Conservation (phyloP, 2,797 vertebrate genomes). For the Gobio occitaniae region DNA sequence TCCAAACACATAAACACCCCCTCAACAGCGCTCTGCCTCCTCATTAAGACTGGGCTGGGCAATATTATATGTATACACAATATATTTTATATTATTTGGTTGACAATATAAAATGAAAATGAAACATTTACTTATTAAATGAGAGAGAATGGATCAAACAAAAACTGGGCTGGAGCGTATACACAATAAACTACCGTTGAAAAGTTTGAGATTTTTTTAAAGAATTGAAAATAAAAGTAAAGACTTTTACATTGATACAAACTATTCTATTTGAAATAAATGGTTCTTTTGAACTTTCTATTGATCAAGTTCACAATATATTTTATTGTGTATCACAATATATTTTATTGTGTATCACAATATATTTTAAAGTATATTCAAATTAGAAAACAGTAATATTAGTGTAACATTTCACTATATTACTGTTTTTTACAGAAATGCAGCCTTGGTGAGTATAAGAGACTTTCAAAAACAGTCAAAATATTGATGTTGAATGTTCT, state of each 20-base stretch:
- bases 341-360: background rate
- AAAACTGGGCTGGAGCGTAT: background rate
- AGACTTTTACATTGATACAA: background rate
- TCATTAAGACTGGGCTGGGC: background rate
- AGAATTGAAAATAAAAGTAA: background rate
- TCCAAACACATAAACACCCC: conserved; percentile 38
- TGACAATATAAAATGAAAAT: background rate
- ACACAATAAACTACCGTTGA: background rate
- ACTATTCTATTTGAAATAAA: background rate
- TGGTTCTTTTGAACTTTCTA: background rate
- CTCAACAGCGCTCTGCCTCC: background rate
- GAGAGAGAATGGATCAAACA: background rate
- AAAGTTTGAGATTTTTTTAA: background rate
- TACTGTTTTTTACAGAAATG: too few species aligned
- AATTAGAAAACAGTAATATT: background rate
- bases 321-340: background rate
- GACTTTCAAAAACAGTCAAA: background rate
- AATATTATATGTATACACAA: background rate
- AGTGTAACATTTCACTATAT: background rate
- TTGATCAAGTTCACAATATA: background rate
- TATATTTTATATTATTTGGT: background rate
- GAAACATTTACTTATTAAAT: background rate
- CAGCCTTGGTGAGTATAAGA: too few species aligned
- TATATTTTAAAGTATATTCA: background rate
- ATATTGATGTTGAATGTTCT: background rate